These are phyloP conservation scores for Microcaecilia unicolor DNA, from an alignment of 2,797 vertebrate species.

Conservation along the genomic window DNA sequence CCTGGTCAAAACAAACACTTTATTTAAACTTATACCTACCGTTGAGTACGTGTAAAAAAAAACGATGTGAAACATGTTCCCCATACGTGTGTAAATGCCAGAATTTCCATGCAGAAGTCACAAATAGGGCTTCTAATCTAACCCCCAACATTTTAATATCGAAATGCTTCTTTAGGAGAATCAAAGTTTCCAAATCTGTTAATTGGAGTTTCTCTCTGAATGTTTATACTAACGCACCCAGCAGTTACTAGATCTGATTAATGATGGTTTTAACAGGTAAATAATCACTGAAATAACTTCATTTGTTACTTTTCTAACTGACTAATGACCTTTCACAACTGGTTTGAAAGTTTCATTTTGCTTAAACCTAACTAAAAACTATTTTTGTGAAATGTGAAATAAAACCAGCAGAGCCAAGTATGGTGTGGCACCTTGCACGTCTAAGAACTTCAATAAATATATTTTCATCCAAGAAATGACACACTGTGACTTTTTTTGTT, in stretches of 20 bases:
- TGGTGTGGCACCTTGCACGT: too few species aligned
- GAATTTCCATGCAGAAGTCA: too few species aligned
- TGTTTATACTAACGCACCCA: constrained; percentile 27
- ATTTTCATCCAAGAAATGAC: constrained; percentile 55
- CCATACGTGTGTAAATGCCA: too few species aligned
- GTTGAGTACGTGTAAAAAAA: too few species aligned
- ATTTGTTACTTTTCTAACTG: constrained; percentile 48
- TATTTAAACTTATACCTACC: too few species aligned
- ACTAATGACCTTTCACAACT: constrained; percentile 39
- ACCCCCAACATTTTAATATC: too few species aligned
- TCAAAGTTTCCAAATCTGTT: constrained; percentile 27
- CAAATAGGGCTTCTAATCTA: too few species aligned
- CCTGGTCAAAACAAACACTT: too few species aligned
- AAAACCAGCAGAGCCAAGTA: too few species aligned
- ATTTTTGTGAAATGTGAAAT: constrained; percentile 41
- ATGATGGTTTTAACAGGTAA: constrained; percentile 63
- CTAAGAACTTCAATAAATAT: constrained; percentile 58
- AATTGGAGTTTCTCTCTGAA: constrained; percentile 22
- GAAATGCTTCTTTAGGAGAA: constrained; percentile 16
- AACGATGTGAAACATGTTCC: too few species aligned
- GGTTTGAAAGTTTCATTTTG: too few species aligned
- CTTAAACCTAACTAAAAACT: constrained; percentile 2
- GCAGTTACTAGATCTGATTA: constrained; percentile 60
- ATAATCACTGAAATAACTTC: constrained; percentile 50
- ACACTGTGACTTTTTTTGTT: constrained; percentile 55